These are phyloP conservation scores for Pristionchus japonicus DNA, from an alignment of 2,888 invertebrate genomes.

Conservation along the genomic window DNA sequence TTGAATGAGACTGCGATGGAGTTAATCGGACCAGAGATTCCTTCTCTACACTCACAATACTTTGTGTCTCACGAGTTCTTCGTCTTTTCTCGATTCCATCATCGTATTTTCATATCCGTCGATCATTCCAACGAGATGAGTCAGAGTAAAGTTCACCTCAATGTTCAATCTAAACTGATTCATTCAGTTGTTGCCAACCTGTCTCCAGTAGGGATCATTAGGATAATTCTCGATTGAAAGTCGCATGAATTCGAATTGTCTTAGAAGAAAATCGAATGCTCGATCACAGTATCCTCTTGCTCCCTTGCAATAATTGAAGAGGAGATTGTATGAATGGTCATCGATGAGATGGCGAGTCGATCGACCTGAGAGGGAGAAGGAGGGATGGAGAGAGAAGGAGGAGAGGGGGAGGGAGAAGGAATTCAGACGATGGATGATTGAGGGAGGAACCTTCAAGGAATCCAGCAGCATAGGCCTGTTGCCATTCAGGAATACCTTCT, in stretches of 20 bases:
- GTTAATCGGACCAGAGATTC: no score
- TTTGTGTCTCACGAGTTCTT: slow-evolving; percentile 5
- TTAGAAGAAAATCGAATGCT: neutral
- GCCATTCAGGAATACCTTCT: slow-evolving; percentile 11
- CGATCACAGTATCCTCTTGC: neutral
- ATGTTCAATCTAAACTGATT: neutral
- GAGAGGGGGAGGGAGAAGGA: no score
- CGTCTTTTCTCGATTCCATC: slow-evolving; percentile 22
- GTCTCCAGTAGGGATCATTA: slow-evolving; percentile 12
- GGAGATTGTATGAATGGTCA: slow-evolving; percentile 25
- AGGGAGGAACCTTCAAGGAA: slow-evolving; percentile 27
- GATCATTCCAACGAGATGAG: slow-evolving; percentile 40
- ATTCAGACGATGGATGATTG: no score
- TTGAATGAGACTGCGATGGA: slow-evolving; percentile 81
- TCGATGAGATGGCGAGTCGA: slow-evolving; percentile 21
- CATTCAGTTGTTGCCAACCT: neutral
- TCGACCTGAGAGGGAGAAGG: neutral
- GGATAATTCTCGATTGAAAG: neutral
- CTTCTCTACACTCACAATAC: slow-evolving; percentile 19
- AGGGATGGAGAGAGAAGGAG: neutral
- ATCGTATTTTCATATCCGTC: slow-evolving; percentile 32
- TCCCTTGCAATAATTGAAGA: slow-evolving; percentile 6
- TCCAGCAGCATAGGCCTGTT: slow-evolving; percentile 38
- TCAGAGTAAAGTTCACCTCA: slow-evolving; percentile 44
- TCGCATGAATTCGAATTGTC: slow-evolving; percentile 1